Evolutionary conservation across 2,888 invertebrate species (phyloP).

Genomic region (Drosophila affinis): DNA sequence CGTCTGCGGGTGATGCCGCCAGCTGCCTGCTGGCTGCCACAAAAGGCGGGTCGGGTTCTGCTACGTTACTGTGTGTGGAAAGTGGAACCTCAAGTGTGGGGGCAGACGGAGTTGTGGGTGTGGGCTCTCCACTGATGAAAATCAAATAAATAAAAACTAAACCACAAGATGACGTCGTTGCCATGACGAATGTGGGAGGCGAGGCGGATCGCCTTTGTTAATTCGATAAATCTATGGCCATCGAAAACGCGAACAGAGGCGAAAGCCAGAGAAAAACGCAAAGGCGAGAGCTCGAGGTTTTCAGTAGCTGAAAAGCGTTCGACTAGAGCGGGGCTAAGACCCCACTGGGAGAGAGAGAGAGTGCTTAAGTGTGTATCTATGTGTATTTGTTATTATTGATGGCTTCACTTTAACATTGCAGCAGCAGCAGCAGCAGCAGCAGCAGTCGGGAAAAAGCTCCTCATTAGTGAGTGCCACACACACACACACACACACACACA

Average conservation of each 20-base stretch:
- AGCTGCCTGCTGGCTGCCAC: conserved; percentile 47
- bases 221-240: conserved; percentile 75
- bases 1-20: conserved; percentile 55
- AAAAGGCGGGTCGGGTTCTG: conserved; percentile 40
- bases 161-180: conserved; percentile 77
- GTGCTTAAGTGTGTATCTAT: conserved; percentile 23
- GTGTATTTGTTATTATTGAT: conserved; percentile 67
- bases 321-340: conserved; percentile 66
- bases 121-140: conserved; percentile 35
- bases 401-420: conserved; percentile 75
- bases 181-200: conserved; percentile 61
- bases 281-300: conserved; percentile 34
- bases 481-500: conserved; percentile 1
- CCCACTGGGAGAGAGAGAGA: neutral
- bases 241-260: conserved; percentile 34
- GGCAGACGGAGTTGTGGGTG: neutral
- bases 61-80: neutral
- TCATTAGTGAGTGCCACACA: conserved; percentile 49
- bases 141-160: conserved; percentile 73
- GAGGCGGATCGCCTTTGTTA: conserved; percentile 56
- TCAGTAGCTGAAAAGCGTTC: conserved; percentile 70
- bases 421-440: conserved; percentile 32
- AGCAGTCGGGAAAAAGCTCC: conserved; percentile 39
- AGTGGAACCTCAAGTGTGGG: neutral
- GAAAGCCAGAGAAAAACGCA: conserved; percentile 25